These are phyloP conservation scores for Bryconaethiops microstoma DNA, from an alignment of 2,797 vertebrate genomes.

Conservation along the genomic window DNA sequence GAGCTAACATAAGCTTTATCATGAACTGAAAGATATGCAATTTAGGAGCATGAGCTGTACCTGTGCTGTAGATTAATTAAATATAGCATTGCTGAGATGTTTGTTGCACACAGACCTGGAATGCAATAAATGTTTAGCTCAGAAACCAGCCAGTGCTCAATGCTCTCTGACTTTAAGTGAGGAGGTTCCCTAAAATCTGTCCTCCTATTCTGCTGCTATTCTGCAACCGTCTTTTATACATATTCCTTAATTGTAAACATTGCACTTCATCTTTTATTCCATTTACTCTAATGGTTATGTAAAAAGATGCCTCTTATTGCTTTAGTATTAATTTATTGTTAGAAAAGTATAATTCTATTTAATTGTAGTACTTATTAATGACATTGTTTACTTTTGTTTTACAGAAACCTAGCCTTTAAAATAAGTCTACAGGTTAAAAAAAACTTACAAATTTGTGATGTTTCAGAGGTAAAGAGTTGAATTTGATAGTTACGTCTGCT, in stretches of 20 bases:
- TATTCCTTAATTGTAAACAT: neutral
- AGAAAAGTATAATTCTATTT: neutral
- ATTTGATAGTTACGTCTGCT: neutral
- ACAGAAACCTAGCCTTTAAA: neutral
- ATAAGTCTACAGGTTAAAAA: conserved; percentile 5
- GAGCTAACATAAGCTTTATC: neutral
- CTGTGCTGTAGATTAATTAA: neutral
- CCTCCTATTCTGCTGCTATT: no score
- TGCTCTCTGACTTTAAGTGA: neutral
- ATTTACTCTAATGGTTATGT: neutral
- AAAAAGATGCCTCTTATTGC: neutral
- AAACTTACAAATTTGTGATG: no score
- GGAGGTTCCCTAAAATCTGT: neutral
- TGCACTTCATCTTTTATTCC: neutral
- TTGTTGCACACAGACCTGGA: neutral
- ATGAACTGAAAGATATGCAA: neutral
- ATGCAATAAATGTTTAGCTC: neutral
- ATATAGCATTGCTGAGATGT: neutral
- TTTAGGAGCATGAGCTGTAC: neutral
- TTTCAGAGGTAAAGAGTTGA: no score
- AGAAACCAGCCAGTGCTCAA: neutral
- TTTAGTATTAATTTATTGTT: neutral
- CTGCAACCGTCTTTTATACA: neutral
- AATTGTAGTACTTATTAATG: neutral
- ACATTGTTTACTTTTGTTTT: conserved; percentile 8